Percentiles rank a stretch among this genome's conserved stretches.
These are phyloP conservation scores for Enteromius paludinosus DNA, from an alignment of 2,797 vertebrate species.

Conservation along the genomic window DNA sequence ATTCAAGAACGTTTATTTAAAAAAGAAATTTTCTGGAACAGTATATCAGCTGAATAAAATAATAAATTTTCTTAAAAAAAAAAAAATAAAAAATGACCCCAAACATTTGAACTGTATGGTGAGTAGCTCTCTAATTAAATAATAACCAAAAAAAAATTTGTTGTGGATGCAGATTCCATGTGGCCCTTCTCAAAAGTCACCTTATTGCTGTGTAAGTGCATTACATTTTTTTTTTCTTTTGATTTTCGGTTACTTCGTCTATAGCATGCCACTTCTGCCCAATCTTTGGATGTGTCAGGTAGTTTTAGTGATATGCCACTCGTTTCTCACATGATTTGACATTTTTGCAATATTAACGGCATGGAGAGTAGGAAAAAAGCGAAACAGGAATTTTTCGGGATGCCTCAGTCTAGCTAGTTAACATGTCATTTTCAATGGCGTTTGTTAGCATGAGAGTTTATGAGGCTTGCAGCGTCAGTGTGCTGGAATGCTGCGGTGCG, in stretches of 20 bases:
- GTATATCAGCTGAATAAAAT: not conserved
- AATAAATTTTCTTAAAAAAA: not conserved
- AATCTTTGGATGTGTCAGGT: slow-evolving; percentile 62
- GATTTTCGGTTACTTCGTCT: slow-evolving; percentile 20
- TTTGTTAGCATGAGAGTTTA: slow-evolving; percentile 67
- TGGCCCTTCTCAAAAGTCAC: slow-evolving; percentile 28
- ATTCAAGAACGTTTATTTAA: not conserved
- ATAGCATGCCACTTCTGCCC: slow-evolving; percentile 42
- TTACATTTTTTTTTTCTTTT: slow-evolving; percentile 15
- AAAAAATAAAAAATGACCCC: not conserved
- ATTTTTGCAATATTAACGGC: slow-evolving; percentile 35
- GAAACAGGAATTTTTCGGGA: slow-evolving; percentile 55
- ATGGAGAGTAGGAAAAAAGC: slow-evolving; percentile 36
- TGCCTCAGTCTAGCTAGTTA: slow-evolving; percentile 55
- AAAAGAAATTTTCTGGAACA: too few relatives aligned
- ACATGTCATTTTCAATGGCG: slow-evolving; percentile 53
- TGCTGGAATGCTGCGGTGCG: slow-evolving; percentile 60
- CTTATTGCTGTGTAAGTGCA: slow-evolving; percentile 46
- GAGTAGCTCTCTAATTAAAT: not conserved
- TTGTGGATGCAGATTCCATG: slow-evolving; percentile 6
- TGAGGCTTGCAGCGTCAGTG: slow-evolving; percentile 62
- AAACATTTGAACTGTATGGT: not conserved
- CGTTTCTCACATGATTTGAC: slow-evolving; percentile 57
- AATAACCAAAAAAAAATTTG: not conserved
- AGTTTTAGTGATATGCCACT: slow-evolving; percentile 66